Evolutionary conservation across 2,113 vertebrate genomes (phyloP).

Genomic region (Microtus ochrogaster): DNA sequence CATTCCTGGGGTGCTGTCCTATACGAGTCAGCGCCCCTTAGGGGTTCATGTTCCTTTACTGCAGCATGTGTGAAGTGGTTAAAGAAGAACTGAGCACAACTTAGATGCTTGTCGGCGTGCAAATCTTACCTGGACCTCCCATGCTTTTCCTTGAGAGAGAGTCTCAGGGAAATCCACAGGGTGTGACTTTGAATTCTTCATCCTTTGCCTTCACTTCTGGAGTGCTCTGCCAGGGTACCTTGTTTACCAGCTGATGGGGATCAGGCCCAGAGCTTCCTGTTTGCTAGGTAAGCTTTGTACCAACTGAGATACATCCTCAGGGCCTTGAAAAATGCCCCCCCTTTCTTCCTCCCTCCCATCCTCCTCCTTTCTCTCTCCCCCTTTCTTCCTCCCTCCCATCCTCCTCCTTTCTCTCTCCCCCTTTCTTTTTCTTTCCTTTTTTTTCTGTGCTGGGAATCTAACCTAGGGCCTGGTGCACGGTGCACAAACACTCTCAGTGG

Average conservation of each 20-base stretch:
- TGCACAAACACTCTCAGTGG: neutral
- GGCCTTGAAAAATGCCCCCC: neutral
- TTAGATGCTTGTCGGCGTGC: rapidly evolving
- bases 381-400: too few species aligned
- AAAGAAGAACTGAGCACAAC: too few species aligned
- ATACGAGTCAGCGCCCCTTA: neutral
- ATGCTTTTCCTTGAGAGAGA: neutral
- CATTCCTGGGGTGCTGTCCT: neutral
- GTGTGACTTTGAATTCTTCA: neutral
- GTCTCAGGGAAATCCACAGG: neutral
- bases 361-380: too few species aligned
- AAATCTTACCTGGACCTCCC: rapidly evolving
- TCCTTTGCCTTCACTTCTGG: neutral
- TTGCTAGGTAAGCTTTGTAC: neutral
- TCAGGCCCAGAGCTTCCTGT: neutral
- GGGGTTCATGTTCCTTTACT: neutral
- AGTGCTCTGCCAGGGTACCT: neutral
- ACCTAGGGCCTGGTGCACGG: too few species aligned
- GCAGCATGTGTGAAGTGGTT: neutral
- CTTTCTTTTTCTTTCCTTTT: too few species aligned
- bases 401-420: too few species aligned
- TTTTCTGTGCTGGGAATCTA: too few species aligned
- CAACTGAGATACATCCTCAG: neutral
- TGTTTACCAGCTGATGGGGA: neutral
- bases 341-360: neutral